Percentiles rank a stretch among this genome's conserved stretches.
Evolutionary conservation across 2,888 invertebrate species (phyloP).

Genomic region (Cantharis flavilabris): DNA sequence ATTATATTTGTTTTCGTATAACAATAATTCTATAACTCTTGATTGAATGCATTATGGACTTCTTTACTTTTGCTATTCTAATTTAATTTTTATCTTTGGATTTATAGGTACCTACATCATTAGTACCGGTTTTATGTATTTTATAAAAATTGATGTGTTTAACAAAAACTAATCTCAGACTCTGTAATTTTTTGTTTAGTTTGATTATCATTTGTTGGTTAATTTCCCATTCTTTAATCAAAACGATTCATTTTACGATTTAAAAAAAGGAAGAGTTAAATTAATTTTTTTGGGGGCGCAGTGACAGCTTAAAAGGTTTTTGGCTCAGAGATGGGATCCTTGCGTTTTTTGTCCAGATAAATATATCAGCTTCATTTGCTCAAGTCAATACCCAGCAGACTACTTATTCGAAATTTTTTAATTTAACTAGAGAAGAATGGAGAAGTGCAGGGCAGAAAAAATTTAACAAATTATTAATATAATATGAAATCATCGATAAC

Average conservation of each 20-base stretch:
- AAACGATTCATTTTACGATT: not conserved
- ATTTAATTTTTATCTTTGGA: not conserved
- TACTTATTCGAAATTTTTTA: no score
- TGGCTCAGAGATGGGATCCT: not conserved
- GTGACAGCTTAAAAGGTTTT: not conserved
- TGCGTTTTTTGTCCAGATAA: not conserved
- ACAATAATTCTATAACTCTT: not conserved
- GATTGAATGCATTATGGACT: not conserved
- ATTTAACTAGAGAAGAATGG: no score
- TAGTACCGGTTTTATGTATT: not conserved
- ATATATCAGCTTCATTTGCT: not conserved
- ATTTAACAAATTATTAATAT: no score
- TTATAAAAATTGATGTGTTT: not conserved
- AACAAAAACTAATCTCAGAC: not conserved
- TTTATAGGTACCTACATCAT: not conserved
- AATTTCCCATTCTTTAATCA: not conserved
- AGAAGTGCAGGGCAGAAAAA: no score
- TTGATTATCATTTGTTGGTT: not conserved
- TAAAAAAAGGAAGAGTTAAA: not conserved
- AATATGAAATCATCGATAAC: no score
- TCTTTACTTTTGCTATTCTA: not conserved
- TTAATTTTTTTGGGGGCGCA: not conserved
- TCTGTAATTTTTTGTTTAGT: not conserved
- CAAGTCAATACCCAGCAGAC: not conserved
- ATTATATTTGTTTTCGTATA: not conserved